Base-by-base conservation (phyloP, 2,797 vertebrate species). In the Pangasius sanitwongsei region DNA sequence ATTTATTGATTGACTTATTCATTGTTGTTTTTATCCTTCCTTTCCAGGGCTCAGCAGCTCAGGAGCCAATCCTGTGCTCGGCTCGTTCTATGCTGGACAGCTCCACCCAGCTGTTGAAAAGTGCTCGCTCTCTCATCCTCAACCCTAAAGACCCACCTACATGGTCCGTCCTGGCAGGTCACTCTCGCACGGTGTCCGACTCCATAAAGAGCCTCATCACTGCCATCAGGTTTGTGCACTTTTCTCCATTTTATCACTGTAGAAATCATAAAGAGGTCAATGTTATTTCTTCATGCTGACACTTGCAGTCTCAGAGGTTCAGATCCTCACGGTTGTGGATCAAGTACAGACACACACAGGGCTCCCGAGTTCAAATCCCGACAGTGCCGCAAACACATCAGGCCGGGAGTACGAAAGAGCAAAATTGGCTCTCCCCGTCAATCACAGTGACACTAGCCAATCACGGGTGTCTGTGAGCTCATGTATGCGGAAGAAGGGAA, bases 131-230 rank as follows among this genome's bases (percentile, higher is more conserved):
- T 0, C 93, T 99, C 89, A 97, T 98, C 89, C 97, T 99, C 94
- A 99, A 99, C 92, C 99, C 99, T 77, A 99, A 99, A 95, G 99
- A 99, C 91, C 99, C 99, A 0, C 98, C 98, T 15, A 98, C 97
- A 0, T 99, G 99, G 99, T 99, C 99, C 7, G 96, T 98, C 55
- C 95, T 99, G 28, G 99, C 99, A 0, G 98, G 98, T 1, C 98
- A 99, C 93, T 99, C 99, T 4, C 97, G 99, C 87, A 99, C 97
- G 0, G 98, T 99, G 69, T 99, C 99, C 0, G 99, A 99, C 95
- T 99, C 99, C 88, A 99, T 99, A 93, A 99, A 99, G 94, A 97
- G 98, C 91, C 98, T 99, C 91, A 99, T 99, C 93, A 99, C 99
- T 0, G 98, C 99, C 70, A 99, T 99, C 95, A 98, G 99, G 99